phyloP scores from a whole-genome alignment of 92 coral and sea anemone species.

The Zoanthus sansibaricus region DNA sequence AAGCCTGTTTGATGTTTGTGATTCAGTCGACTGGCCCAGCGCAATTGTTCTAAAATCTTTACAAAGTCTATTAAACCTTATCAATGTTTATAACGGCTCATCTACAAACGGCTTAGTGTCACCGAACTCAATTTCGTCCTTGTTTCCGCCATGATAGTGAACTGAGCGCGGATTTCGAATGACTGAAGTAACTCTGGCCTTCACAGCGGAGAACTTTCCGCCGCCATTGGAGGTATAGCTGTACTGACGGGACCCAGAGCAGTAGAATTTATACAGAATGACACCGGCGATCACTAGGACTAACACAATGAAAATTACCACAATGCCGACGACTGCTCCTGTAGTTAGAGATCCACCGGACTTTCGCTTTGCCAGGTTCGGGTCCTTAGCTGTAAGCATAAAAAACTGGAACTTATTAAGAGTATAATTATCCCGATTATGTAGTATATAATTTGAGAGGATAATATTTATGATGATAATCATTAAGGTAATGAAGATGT shows the following conservation, averaged over 20 bases:
- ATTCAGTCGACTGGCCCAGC: too few relatives aligned
- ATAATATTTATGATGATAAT: background rate
- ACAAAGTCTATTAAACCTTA: too few relatives aligned
- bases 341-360: slow-evolving; percentile 42
- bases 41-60: too few relatives aligned
- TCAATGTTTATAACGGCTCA: slow-evolving; percentile 31
- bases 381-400: slow-evolving; percentile 21
- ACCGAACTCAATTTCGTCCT: slow-evolving; percentile 46
- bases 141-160: slow-evolving; percentile 33
- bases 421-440: background rate
- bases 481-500: background rate
- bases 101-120: slow-evolving; percentile 87
- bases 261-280: slow-evolving; percentile 69
- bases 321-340: slow-evolving; percentile 72
- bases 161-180: slow-evolving; percentile 46
- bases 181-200: slow-evolving; percentile 55
- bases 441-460: background rate
- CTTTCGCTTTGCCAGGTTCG: slow-evolving; percentile 21
- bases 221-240: slow-evolving; percentile 64
- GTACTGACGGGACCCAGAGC: slow-evolving; percentile 47
- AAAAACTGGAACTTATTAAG: background rate
- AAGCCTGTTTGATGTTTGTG: too few relatives aligned
- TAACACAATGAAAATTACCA: slow-evolving; percentile 58
- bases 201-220: slow-evolving; percentile 55
- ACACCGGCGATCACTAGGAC: slow-evolving; percentile 58